Conservation (phyloP, 2,797 vertebrate species). For the Channallabes apus region DNA sequence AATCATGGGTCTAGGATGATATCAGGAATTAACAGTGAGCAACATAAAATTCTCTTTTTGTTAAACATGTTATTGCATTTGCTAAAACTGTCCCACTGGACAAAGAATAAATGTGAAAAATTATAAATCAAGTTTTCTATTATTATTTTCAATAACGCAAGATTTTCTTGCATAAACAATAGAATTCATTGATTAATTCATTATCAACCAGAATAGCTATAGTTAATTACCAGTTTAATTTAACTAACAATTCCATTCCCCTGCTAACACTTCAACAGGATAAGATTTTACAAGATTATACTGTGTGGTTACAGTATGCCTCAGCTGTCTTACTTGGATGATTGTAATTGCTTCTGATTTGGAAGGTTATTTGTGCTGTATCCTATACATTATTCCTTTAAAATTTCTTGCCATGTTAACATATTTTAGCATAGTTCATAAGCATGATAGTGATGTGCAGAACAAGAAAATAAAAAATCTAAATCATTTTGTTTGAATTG, state of each 20-base stretch:
- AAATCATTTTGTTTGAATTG: slow-evolving; percentile 1
- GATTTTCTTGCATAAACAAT: neutral
- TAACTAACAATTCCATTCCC: neutral
- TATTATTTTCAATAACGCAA: neutral
- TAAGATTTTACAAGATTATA: neutral
- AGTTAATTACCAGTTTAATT: neutral
- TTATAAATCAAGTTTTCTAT: neutral
- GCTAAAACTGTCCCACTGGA: neutral
- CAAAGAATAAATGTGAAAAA: neutral
- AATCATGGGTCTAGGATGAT: neutral
- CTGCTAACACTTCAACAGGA: neutral
- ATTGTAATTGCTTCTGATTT: neutral
- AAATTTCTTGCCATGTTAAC: neutral
- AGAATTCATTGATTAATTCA: too few relatives aligned
- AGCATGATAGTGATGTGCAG: too few relatives aligned
- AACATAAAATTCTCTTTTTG: neutral
- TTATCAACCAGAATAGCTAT: neutral
- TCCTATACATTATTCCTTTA: neutral
- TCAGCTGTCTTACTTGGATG: neutral
- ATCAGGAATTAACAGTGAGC: neutral
- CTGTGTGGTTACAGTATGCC: neutral
- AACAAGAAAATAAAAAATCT: neutral
- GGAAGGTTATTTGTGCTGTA: neutral
- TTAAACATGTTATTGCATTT: neutral
- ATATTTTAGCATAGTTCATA: neutral